A percentile compares a stretch with the other conserved stretches of the same genome.
These are phyloP conservation scores for Acleris sparsana DNA, from an alignment of 2,888 invertebrate genomes.

Conservation along the genomic window DNA sequence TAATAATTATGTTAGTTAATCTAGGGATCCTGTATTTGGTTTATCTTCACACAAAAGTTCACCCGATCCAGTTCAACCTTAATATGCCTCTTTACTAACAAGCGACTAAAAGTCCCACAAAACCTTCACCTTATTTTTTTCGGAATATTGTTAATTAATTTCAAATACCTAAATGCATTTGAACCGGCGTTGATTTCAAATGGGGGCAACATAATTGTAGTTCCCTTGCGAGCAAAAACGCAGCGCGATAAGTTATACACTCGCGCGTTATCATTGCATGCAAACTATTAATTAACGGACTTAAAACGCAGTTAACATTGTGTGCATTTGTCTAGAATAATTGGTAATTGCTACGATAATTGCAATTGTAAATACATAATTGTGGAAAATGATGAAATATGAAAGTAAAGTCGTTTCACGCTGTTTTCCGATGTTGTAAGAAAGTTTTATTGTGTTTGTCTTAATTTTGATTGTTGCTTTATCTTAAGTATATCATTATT, in stretches of 20 bases:
- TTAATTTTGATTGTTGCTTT: no score
- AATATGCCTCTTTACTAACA: no score
- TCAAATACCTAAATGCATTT: no score
- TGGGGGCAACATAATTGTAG: conserved; percentile 26
- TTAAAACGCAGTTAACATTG: conserved; percentile 27
- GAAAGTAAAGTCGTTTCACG: conserved; percentile 24
- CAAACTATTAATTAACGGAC: conserved; percentile 22
- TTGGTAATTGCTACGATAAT: conserved; percentile 31
- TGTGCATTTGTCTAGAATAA: conserved; percentile 34
- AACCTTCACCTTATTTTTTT: no score
- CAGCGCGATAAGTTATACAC: conserved; percentile 20
- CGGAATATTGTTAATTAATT: no score
- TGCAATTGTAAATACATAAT: conserved; percentile 26
- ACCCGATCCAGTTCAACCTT: no score
- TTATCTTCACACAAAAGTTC: no score
- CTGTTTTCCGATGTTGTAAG: background rate
- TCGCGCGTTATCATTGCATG: conserved; percentile 32
- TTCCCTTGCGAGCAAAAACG: conserved; percentile 22
- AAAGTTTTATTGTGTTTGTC: conserved; percentile 2
- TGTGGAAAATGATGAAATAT: conserved; percentile 18
- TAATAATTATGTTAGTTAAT: no score
- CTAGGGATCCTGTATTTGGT: no score
- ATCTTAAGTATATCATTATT: no score
- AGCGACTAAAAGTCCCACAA: no score
- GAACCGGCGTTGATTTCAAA: conserved; percentile 4